Base-by-base conservation (phyloP, 2,113 vertebrate genomes). In the Abramis brama region DNA sequence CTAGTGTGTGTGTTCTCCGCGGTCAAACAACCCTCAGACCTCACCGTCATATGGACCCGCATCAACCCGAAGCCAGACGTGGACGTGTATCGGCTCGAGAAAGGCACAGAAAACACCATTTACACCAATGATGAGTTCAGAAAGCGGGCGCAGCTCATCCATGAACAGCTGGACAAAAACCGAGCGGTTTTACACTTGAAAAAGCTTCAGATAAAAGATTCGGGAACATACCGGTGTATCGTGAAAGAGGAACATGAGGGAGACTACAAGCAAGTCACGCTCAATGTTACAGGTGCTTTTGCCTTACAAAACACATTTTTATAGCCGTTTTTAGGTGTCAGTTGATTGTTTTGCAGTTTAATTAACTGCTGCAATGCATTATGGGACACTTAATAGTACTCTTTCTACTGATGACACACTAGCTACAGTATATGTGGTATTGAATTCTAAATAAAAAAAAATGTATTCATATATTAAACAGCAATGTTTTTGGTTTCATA, bases 1-100 rank as follows among this genome's bases (percentile, higher is more conserved):
- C 93, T 99, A 91, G 96, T 94, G 88, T 99, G 97, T 89, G 92
- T 13, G 8, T 99, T 99, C 92, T 91, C 92, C 30, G 91, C 95
- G 15, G 84, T 92, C 0, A n/a, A 89, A 12, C 52, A 71, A 21
- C 25, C 90, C 10, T 3, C 15, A 6, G 79, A 92, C 17, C 87
- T 97, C 89, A 90, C 87, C 7, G 93, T 98, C 80, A 94, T 90
- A 86, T 98, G 97, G 97, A 73, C 88, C 55, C 85, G 89, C 66
- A 55, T 89, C 19, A 1, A 12, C 9, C 1, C 39, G 1, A 0
- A 0, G 2, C 50, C 12, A 0, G 0, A 0, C 8, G 59, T 79
- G 30, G 91, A 93, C 0, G 93, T 98, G 45, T 95, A 95, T 83
- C 83, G 74, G 4, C 87, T 96, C 85, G 80, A 92, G 6, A 84